Base-by-base conservation (phyloP, 2,888 invertebrate genomes). In the Ellobium chinense region DNA sequence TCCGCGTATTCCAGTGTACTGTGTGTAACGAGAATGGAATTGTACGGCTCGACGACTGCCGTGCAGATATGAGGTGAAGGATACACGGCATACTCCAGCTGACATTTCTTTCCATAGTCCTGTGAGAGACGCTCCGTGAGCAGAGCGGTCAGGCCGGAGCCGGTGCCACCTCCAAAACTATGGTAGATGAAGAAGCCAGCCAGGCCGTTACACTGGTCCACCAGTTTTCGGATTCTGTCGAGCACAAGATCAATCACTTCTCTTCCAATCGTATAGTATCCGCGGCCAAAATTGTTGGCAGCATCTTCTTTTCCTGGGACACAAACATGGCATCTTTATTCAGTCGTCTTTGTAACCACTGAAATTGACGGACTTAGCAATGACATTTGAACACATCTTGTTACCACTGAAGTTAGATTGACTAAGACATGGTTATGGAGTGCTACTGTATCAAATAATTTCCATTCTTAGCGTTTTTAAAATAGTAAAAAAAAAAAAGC, bases 21-120 rank as follows among this genome's bases (percentile, higher is more conserved):
- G 94, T 98, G 98, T 83, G 98, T 98, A 91, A 98, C 98, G 91
- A 98, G 89, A 78, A 98, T 97, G 0, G 98, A 97, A 94, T 98
- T 98, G 95, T 98, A 98, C 0, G 98, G 98, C 92, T 98, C 98
- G 56, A 98, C 97, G 12, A 98, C 97, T 0, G 98, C 97, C 1
- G 80, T 80, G 34, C 66, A 69, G 27, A 80, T 75, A 24, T 77
- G 77, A 18, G 81, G 81, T 4, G 77, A 69, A 14, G 81, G 80
- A 36, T 81, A 81, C 27, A 81, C 56, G 9, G 65, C 56, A 39
- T 77, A 58, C 31, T 81, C 72, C 24, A 81, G 66, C 31, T 81
- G 76, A 18, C 72, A 63, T 27, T 76, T 81, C 46, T 76, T 81
- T 37, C 81, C 76, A 36, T 81, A 81, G 31, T 81, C 81, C 12